Percentiles rank a stretch among this genome's conserved stretches.
These are phyloP conservation scores for Panulirus ornatus DNA, from an alignment of 1,140 invertebrate genomes.

Conservation along the genomic window DNA sequence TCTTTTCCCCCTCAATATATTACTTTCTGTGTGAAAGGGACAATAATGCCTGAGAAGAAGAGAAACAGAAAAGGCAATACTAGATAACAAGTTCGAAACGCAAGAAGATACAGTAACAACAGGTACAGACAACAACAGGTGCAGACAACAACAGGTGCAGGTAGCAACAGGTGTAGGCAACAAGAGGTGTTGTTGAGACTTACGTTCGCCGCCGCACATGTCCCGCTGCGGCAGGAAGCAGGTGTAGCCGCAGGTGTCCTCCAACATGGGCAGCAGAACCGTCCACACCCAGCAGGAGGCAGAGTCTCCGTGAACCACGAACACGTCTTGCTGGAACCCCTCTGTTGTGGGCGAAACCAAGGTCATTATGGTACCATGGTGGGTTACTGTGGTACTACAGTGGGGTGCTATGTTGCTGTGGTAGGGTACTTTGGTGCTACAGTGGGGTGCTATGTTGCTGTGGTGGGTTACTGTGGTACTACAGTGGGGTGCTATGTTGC, in stretches of 20 bases:
- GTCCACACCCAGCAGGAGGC: conserved; percentile 42
- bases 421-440: neutral
- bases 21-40: too few species aligned
- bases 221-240: conserved; percentile 61
- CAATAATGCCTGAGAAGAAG: neutral
- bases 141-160: neutral
- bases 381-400: neutral
- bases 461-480: neutral
- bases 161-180: neutral
- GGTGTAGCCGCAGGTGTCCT: conserved; percentile 43
- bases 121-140: too few species aligned
- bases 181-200: too few species aligned
- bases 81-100: neutral
- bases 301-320: conserved; percentile 53
- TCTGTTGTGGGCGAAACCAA: neutral
- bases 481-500: neutral
- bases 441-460: neutral
- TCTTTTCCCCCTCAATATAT: too few species aligned
- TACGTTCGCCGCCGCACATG: conserved; percentile 48
- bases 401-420: neutral
- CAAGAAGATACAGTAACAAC: neutral
- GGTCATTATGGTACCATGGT: neutral
- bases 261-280: conserved; percentile 31
- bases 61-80: neutral
- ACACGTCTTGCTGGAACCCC: conserved; percentile 25